A percentile compares a stretch with the other conserved stretches of the same genome.
Evolutionary conservation across 2,113 vertebrate species (phyloP).

Genomic region (Pedetes capensis): DNA sequence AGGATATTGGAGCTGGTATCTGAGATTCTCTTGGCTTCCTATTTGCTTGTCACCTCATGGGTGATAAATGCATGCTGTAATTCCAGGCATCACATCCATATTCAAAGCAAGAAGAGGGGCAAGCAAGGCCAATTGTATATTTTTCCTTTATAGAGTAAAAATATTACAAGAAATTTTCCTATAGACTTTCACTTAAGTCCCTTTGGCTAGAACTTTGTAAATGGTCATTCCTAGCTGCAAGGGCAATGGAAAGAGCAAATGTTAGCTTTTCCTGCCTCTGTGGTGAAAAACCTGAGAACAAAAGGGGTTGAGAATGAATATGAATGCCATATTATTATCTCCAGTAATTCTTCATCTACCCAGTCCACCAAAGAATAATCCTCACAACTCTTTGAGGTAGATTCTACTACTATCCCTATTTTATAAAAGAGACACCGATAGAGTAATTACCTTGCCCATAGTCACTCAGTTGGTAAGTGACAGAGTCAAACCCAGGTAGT

Average conservation of each 20-base stretch:
- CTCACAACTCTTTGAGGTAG: background rate
- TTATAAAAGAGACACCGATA: background rate
- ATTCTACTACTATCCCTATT: background rate
- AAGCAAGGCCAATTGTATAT: too few species aligned
- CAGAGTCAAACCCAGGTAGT: background rate
- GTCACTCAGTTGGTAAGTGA: background rate
- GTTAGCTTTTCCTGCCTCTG: background rate
- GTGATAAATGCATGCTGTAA: background rate
- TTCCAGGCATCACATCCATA: background rate
- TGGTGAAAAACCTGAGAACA: background rate
- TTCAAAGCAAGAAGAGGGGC: background rate
- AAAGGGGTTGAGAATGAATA: background rate
- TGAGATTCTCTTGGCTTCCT: background rate
- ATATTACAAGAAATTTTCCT: background rate
- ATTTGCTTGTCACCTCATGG: background rate
- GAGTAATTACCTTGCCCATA: background rate
- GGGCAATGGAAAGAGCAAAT: background rate
- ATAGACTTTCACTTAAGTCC: background rate
- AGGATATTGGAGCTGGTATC: background rate
- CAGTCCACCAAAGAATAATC: background rate
- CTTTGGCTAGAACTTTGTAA: background rate
- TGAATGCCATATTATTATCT: background rate
- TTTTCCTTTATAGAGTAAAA: background rate
- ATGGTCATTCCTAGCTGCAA: background rate
- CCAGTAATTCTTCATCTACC: background rate